Conservation (phyloP, 2,113 vertebrate species). For the Atractosteus spatula region DNA sequence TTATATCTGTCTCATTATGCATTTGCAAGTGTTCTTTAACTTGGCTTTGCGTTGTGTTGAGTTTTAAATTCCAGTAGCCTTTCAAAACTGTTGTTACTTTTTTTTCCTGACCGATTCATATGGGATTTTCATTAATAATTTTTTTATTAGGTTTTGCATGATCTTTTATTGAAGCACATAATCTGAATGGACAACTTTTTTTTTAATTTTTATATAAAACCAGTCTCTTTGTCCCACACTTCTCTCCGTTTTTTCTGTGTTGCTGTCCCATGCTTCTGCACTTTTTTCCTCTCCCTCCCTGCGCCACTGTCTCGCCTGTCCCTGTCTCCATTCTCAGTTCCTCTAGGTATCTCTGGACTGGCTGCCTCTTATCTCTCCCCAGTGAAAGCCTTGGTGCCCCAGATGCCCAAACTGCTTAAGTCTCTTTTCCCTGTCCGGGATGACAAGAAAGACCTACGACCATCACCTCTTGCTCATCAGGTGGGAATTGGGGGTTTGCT, state of each 20-base stretch:
- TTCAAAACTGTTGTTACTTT: too few species aligned
- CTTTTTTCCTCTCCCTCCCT: not conserved
- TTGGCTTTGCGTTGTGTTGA: too few species aligned
- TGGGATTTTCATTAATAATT: too few species aligned
- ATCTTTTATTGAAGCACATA: too few species aligned
- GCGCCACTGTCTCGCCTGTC: conserved; percentile 10
- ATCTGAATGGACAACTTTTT: too few species aligned
- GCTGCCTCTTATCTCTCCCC: conserved; percentile 88
- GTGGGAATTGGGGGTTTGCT: conserved; percentile 49
- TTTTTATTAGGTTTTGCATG: too few species aligned
- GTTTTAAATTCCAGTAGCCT: too few species aligned
- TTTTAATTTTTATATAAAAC: not conserved
- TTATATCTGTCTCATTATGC: not conserved
- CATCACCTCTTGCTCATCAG: conserved; percentile 74
- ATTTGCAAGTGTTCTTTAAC: too few species aligned
- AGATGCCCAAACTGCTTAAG: conserved; percentile 97
- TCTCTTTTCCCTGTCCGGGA: conserved; percentile 88
- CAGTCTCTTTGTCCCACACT: conserved; percentile 13
- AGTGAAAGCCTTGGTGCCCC: conserved; percentile 89
- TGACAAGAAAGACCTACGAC: conserved; percentile 81
- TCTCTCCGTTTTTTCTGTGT: conserved; percentile 22
- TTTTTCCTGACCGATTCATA: too few species aligned
- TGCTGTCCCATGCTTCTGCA: conserved; percentile 6
- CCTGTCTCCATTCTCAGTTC: not conserved
- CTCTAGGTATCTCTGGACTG: conserved; percentile 76